Evolutionary conservation across 1,140 invertebrate species (phyloP), one percentile per base, ranked within the genome.

Genomic region (Chelonus insularis): DNA sequence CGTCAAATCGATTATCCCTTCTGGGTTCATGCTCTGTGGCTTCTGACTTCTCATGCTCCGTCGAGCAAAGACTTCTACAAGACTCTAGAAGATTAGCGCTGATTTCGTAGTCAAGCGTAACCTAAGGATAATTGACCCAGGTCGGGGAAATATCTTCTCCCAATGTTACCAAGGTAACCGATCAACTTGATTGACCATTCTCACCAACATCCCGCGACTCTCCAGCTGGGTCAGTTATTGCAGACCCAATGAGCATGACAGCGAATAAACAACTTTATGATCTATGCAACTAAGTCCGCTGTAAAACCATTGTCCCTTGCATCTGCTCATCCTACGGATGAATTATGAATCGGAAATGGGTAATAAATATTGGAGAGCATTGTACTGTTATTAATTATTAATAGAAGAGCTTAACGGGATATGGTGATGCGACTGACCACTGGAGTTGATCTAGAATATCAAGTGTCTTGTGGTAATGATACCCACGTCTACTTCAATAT

Each of bases 351-450:
- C 56, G 56, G 43, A 57, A 57, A 47, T 57, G 16, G 56, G 56
- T 47, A 57, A 57, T 48, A 57, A 43, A 43, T 36, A 57, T 16
- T 39, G 43, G 29, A 23, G 12, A 14, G 45, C 47, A 51, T 54
- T 60, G 50, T 60, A 60, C 58, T 60, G 58, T 60, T 60, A 60
- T 60, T 60, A 60, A 60, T 60, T 60, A 54, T 60, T 60, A 60
- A 54, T 54, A 60, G 48, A 29, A 47, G 29, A 32, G 56, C 18
- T 16, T 60, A 60, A 60, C 58, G 58, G 58, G 16, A 60, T 50
- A 25, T 18, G 34, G 12, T 52, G 34, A 52, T 50, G 58, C 48
- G n/a, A 51, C 37, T 60, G 29, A 60, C 57, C 57, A 60, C 57
- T 60, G 47, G 18, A 48, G 57, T 57, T 43, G 55, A 41, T 57